Conservation (phyloP, 2,888 invertebrate species). For the Microctonus hyperodae region DNA sequence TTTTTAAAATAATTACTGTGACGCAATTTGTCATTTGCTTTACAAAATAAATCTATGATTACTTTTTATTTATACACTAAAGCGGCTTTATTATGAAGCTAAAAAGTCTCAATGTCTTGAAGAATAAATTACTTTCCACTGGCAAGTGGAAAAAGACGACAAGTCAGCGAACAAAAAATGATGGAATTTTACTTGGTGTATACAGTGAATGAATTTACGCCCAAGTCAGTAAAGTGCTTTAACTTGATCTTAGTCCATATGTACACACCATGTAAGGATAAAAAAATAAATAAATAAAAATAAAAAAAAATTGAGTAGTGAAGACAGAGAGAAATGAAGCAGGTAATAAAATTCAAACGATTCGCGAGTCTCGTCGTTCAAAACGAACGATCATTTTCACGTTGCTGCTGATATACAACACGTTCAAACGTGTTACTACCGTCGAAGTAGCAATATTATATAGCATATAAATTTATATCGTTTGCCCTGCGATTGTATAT, state of each 20-base stretch:
- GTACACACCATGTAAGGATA: background rate
- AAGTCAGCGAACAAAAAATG: too few species aligned
- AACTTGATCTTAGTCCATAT: background rate
- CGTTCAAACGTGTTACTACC: slow-evolving; percentile 8
- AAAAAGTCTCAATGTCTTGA: too few species aligned
- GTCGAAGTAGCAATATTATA: slow-evolving; percentile 11
- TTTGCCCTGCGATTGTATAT: background rate
- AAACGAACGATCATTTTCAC: slow-evolving; percentile 20
- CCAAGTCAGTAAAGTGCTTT: too few species aligned
- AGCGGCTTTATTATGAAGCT: too few species aligned
- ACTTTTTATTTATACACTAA: too few species aligned
- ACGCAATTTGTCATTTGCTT: slow-evolving; percentile 39
- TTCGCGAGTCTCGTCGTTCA: slow-evolving; percentile 25
- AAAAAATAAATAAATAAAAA: background rate
- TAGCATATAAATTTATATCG: slow-evolving; percentile 4
- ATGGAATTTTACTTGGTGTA: too few species aligned
- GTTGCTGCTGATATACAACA: background rate
- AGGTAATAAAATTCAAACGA: slow-evolving; percentile 17
- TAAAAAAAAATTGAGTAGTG: background rate
- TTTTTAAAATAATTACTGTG: slow-evolving; percentile 37
- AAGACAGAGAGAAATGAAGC: background rate
- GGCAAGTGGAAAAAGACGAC: slow-evolving; percentile 6
- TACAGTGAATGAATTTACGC: too few species aligned
- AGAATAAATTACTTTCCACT: too few species aligned
- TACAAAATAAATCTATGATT: slow-evolving; percentile 36